phyloP scores from a whole-genome alignment of 2,888 invertebrate genomes.

The Heliconius hortense region DNA sequence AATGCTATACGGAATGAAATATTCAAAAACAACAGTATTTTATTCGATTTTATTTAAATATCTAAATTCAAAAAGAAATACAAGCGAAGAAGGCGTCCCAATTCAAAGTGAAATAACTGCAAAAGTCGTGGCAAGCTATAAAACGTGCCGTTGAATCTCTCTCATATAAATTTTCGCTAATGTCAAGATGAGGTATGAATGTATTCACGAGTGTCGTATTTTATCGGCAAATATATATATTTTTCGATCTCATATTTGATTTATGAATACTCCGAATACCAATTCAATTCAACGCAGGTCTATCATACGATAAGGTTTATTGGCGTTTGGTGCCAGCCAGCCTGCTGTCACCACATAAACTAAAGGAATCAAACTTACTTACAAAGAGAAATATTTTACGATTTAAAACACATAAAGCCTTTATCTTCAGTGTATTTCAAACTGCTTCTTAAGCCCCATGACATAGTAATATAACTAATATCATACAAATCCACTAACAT shows the following conservation, averaged over 20 bases:
- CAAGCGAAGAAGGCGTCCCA: slow-evolving; percentile 1
- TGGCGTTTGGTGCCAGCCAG: too few relatives aligned
- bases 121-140: slow-evolving; percentile 18
- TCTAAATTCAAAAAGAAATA: slow-evolving; percentile 16
- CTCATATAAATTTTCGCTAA: slow-evolving; percentile 24
- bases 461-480: too few relatives aligned
- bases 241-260: slow-evolving; percentile 65
- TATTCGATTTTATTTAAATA: background rate
- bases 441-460: too few relatives aligned
- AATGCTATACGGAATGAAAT: too few relatives aligned
- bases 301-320: too few relatives aligned
- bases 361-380: too few relatives aligned
- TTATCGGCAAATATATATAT: slow-evolving; percentile 70
- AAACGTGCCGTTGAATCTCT: slow-evolving; percentile 22
- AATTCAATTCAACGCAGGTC: slow-evolving; percentile 45
- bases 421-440: too few relatives aligned
- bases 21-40: background rate
- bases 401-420: too few relatives aligned
- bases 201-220: slow-evolving; percentile 65
- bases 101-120: slow-evolving; percentile 27
- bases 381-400: too few relatives aligned
- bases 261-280: slow-evolving; percentile 61
- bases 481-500: too few relatives aligned
- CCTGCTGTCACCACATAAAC: too few relatives aligned
- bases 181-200: slow-evolving; percentile 50